These are phyloP conservation scores for Zoanthus gigantus DNA, from an alignment of 92 coral and sea anemone species.

Conservation along the genomic window DNA sequence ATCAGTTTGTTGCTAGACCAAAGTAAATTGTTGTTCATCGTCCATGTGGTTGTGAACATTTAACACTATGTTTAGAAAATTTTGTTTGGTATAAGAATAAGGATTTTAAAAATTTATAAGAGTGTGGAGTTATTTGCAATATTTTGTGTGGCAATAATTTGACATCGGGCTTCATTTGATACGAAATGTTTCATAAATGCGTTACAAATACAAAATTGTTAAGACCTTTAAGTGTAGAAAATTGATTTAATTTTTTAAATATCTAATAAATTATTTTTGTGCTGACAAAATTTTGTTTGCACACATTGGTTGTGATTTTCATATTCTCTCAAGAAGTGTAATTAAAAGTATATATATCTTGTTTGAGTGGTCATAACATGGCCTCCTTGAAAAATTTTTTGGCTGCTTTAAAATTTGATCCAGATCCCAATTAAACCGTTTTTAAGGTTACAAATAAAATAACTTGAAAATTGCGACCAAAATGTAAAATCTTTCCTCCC, in stretches of 20 bases:
- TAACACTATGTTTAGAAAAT: too few relatives aligned
- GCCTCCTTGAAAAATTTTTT: neutral
- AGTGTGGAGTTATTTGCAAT: too few relatives aligned
- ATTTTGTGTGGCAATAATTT: neutral
- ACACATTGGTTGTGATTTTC: neutral
- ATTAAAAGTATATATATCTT: constrained; percentile 8
- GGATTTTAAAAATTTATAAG: too few relatives aligned
- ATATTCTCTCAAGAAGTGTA: neutral
- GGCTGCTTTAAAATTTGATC: neutral
- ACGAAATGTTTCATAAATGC: too few relatives aligned
- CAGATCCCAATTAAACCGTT: neutral
- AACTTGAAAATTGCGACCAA: neutral
- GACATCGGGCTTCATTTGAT: neutral
- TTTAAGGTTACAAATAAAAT: neutral
- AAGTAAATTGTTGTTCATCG: too few relatives aligned
- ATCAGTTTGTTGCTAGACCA: too few relatives aligned
- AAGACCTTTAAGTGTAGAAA: neutral
- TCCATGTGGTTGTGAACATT: too few relatives aligned
- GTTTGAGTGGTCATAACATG: constrained; percentile 8
- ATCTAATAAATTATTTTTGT: neutral
- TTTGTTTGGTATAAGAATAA: too few relatives aligned
- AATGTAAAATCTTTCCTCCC: neutral
- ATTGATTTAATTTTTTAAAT: neutral
- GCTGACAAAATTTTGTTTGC: constrained; percentile 13
- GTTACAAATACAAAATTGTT: too few relatives aligned